A percentile compares a stretch with the other conserved stretches of the same genome.
Evolutionary conservation across 2,113 vertebrate genomes (phyloP).

Genomic region (Macrotus californicus): DNA sequence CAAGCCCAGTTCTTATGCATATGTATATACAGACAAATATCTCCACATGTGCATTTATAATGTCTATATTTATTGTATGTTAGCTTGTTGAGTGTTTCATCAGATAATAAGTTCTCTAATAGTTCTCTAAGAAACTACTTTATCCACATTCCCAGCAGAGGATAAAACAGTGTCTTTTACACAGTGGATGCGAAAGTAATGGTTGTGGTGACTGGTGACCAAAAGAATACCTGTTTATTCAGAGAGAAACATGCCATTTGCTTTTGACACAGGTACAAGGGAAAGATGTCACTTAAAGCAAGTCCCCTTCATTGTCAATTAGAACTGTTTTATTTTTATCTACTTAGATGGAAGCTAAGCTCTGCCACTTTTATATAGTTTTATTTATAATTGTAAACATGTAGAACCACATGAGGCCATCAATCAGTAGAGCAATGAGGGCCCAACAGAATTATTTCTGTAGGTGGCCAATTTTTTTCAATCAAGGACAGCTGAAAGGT

Average conservation of each 20-base stretch:
- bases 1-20: background rate
- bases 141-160: conserved; percentile 36
- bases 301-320: conserved; percentile 56
- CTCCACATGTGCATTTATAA: background rate
- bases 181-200: conserved; percentile 65
- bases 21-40: background rate
- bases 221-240: conserved; percentile 57
- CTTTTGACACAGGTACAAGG: conserved; percentile 46
- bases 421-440: conserved; percentile 76
- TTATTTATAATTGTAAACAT: conserved; percentile 80
- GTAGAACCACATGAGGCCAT: conserved; percentile 79
- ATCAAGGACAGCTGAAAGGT: conserved; percentile 85
- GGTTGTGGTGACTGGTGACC: conserved; percentile 44
- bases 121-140: conserved; percentile 51
- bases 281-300: conserved; percentile 58
- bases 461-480: conserved; percentile 85
- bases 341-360: conserved; percentile 70
- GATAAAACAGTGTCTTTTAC: conserved; percentile 54
- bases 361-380: conserved; percentile 76
- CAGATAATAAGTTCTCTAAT: conserved; percentile 44
- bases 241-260: conserved; percentile 55
- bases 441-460: conserved; percentile 80
- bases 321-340: conserved; percentile 65
- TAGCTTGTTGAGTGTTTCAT: conserved; percentile 31
- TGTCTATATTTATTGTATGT: conserved; percentile 1